A percentile compares a stretch with the other conserved stretches of the same genome.
Evolutionary conservation across 2,797 vertebrate genomes (phyloP).

Genomic region (Paguma larvata): DNA sequence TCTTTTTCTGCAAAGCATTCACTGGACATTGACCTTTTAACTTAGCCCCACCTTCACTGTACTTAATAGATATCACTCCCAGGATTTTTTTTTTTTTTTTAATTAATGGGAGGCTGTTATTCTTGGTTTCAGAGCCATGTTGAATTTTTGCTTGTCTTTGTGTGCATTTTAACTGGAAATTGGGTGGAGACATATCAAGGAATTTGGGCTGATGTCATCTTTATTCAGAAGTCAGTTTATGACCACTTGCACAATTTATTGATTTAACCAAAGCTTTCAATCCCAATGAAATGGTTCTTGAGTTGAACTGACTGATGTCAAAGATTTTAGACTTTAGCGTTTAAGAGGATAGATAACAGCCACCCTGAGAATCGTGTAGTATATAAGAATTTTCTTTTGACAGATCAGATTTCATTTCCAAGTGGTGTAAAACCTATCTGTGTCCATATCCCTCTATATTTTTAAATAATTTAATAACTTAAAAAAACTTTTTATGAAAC

Average conservation of each 20-base stretch:
- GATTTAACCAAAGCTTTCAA: constrained; percentile 41
- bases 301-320: neutral
- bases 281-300: constrained; percentile 8
- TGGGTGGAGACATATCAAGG: neutral
- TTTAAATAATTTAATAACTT: constrained; percentile 45
- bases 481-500: neutral
- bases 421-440: constrained; percentile 1
- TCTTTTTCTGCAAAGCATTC: neutral
- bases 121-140: constrained; percentile 46
- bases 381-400: constrained; percentile 38
- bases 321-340: constrained; percentile 6
- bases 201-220: constrained; percentile 52
- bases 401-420: constrained; percentile 32
- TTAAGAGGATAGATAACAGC: neutral
- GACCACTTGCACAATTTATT: neutral
- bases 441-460: neutral
- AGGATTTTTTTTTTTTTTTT: neutral
- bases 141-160: constrained; percentile 28
- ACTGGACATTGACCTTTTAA: neutral
- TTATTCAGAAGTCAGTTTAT: constrained; percentile 52
- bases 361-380: neutral
- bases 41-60: neutral
- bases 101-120: neutral
- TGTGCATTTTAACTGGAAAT: constrained; percentile 56
- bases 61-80: neutral